A percentile compares a stretch with the other conserved stretches of the same genome.
phyloP scores from a whole-genome alignment of 2,888 invertebrate species.

The Vanessa cardui region DNA sequence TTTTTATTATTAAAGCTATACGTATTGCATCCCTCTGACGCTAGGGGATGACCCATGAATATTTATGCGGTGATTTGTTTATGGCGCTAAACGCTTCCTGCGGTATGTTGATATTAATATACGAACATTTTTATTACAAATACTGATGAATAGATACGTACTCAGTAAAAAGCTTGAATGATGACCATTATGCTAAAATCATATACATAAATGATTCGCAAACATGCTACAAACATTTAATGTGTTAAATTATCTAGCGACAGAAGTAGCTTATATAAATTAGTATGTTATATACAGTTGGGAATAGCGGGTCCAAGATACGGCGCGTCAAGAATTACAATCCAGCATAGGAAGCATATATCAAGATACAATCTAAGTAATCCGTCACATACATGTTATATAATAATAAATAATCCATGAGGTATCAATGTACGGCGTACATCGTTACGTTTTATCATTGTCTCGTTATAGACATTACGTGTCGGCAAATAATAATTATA shows the following conservation, averaged over 20 bases:
- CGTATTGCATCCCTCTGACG: constrained; percentile 66
- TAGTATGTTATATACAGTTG: constrained; percentile 2
- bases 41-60: constrained; percentile 73
- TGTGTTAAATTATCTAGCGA: background rate
- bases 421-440: background rate
- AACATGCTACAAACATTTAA: no score
- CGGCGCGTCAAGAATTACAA: background rate
- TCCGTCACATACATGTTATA: constrained; percentile 8
- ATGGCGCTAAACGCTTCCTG: constrained; percentile 42
- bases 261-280: background rate
- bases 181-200: background rate
- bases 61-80: constrained; percentile 78
- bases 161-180: background rate
- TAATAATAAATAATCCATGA: constrained; percentile 5
- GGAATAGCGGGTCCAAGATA: constrained; percentile 9
- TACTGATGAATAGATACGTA: constrained; percentile 1
- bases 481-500: no score
- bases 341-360: constrained; percentile 18
- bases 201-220: background rate
- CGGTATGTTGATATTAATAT: constrained; percentile 21
- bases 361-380: constrained; percentile 21
- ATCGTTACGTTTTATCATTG: no score
- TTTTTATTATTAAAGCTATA: constrained; percentile 79
- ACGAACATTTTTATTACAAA: constrained; percentile 6
- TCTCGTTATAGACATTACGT: no score